Conservation (phyloP, 2,113 vertebrate genomes). For the Megatriorchis doriae region DNA sequence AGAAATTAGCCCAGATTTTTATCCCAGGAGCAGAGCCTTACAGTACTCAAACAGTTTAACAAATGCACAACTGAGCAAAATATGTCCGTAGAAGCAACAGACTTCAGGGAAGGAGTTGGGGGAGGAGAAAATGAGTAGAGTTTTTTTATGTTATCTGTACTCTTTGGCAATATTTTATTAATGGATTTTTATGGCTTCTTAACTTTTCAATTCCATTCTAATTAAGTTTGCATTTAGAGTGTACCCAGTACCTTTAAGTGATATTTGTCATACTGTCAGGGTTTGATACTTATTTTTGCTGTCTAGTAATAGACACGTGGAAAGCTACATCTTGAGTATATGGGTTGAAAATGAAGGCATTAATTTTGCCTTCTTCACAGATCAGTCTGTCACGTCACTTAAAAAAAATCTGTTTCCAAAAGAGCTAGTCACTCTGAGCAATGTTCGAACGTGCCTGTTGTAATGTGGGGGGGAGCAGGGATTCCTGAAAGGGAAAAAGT, state of each 20-base stretch:
- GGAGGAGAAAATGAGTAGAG: neutral
- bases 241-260: neutral
- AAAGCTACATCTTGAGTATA: neutral
- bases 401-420: neutral
- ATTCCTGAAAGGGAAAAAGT: neutral
- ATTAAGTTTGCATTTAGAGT: slow-evolving; percentile 18
- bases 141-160: neutral
- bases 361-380: neutral
- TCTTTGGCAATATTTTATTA: slow-evolving; percentile 19
- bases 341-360: neutral
- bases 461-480: neutral
- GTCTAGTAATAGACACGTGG: neutral
- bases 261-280: slow-evolving; percentile 7
- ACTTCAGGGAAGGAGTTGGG: neutral
- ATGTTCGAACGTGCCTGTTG: neutral
- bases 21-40: neutral
- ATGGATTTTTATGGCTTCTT: neutral
- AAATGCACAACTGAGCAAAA: neutral
- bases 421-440: neutral
- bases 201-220: slow-evolving; percentile 18
- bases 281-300: neutral
- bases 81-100: neutral
- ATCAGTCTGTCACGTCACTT: neutral
- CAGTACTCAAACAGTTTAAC: neutral
- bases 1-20: neutral